Evolutionary conservation across 2,888 invertebrate species (phyloP), one percentile per base, ranked within the genome.

Genomic region (Taphrorychus bicolor): DNA sequence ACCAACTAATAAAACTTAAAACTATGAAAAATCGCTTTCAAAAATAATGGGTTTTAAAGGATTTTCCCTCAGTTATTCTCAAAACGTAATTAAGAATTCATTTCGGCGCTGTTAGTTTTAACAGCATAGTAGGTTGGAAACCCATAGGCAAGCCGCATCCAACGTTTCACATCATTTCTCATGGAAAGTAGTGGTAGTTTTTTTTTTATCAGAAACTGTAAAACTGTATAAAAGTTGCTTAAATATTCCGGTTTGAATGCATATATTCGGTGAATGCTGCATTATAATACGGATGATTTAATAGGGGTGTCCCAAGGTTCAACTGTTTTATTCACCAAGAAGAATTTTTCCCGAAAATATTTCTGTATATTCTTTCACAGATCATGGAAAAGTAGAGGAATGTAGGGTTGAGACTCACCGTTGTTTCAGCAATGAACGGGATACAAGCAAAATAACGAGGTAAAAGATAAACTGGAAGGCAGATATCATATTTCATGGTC

Each of bases 391-490:
- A n/a, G n/a, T n/a, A n/a, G n/a, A n/a, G n/a, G n/a, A n/a, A n/a
- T n/a, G n/a, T n/a, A n/a, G n/a, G n/a, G n/a, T n/a, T n/a, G n/a
- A n/a, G n/a, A n/a, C n/a, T n/a, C n/a, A n/a, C n/a, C n/a, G n/a
- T n/a, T n/a, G n/a, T n/a, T n/a, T n/a, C n/a, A n/a, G n/a, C n/a
- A 32, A 7, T 32, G 32, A 32, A 9, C 9, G 32, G 32, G 32
- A 32, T 32, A 32, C 32, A 32, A 11, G 32, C 32, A 11, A 32
- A 32, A 32, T 32, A 32, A 32, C 32, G 32, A 32, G 32, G 14
- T 45, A 45, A 45, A 45, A 32, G 32, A 45, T 45, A 45, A 45
- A 45, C 45, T 45, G 14, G 45, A 45, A 5, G 45, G 11, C 45
- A 11, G 17, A 14, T 17, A 45, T 51, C 51, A 22, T 51, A 22